phyloP scores from a whole-genome alignment of 2,888 invertebrate genomes.

The Cerceris ruficornis region DNA sequence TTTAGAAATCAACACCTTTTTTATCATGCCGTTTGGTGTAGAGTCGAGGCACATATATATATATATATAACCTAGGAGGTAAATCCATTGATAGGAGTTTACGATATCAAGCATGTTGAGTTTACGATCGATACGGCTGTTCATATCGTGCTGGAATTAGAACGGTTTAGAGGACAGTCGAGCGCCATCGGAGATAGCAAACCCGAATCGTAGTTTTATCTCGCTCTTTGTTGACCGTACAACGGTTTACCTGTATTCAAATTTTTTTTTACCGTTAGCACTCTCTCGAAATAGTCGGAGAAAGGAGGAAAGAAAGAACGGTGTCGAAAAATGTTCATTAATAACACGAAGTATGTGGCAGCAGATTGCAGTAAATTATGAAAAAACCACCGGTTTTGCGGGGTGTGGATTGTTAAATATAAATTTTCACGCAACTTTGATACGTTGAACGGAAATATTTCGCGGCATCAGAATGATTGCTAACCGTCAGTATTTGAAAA shows the following conservation, averaged over 20 bases:
- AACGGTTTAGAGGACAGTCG: slow-evolving; percentile 54
- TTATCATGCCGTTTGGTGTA: slow-evolving; percentile 10
- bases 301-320: not conserved
- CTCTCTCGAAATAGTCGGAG: no score
- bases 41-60: slow-evolving; percentile 17
- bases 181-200: not conserved
- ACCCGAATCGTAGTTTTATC: slow-evolving; percentile 32
- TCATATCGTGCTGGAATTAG: slow-evolving; percentile 58
- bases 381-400: slow-evolving; percentile 32
- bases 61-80: slow-evolving; percentile 35
- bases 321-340: not conserved
- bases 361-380: slow-evolving; percentile 43
- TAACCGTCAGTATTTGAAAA: slow-evolving; percentile 59
- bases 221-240: slow-evolving; percentile 1
- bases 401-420: slow-evolving; percentile 26
- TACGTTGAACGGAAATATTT: slow-evolving; percentile 52
- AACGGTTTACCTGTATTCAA: not conserved
- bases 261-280: not conserved
- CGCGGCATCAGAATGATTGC: slow-evolving; percentile 35
- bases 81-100: slow-evolving; percentile 56
- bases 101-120: slow-evolving; percentile 60
- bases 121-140: slow-evolving; percentile 65
- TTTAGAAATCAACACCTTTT: not conserved
- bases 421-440: slow-evolving; percentile 51
- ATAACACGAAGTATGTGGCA: slow-evolving; percentile 31